These are phyloP conservation scores for Nannospalax galili DNA, from an alignment of 2,113 vertebrate genomes.

Conservation along the genomic window DNA sequence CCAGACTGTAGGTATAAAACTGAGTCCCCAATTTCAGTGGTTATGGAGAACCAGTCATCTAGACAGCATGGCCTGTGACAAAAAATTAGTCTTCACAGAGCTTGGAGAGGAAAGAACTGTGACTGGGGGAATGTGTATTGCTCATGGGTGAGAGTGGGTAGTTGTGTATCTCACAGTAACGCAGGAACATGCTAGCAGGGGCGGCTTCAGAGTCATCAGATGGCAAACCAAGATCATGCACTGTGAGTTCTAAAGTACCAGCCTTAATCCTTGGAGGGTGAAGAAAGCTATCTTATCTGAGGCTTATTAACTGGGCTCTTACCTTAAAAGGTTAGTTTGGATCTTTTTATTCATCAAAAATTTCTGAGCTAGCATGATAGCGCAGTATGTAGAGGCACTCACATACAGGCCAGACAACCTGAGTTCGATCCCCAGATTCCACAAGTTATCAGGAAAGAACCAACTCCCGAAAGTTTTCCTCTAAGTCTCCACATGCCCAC, in stretches of 20 bases:
- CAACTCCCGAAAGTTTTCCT: background rate
- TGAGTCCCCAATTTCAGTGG: background rate
- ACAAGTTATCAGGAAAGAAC: background rate
- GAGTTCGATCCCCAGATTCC: background rate
- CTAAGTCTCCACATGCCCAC: background rate
- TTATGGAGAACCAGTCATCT: background rate
- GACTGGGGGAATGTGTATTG: fast-evolving
- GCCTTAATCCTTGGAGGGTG: background rate
- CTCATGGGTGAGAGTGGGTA: background rate
- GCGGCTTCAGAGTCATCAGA: background rate
- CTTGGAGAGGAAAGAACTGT: background rate
- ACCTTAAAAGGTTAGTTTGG: constrained; percentile 12
- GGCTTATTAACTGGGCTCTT: background rate
- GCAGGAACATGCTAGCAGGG: background rate
- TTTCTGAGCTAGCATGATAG: background rate
- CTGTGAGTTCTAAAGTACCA: background rate
- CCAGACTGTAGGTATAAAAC: background rate
- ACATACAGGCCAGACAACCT: background rate
- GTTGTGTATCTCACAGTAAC: background rate
- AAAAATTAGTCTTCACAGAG: background rate
- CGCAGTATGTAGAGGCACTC: background rate
- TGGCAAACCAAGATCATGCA: background rate
- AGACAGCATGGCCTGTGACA: background rate
- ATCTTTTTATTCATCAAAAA: background rate
- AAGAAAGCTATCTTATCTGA: background rate